Evolutionary conservation across 2,113 vertebrate species (phyloP).

Genomic region (Nycticorax nycticorax): DNA sequence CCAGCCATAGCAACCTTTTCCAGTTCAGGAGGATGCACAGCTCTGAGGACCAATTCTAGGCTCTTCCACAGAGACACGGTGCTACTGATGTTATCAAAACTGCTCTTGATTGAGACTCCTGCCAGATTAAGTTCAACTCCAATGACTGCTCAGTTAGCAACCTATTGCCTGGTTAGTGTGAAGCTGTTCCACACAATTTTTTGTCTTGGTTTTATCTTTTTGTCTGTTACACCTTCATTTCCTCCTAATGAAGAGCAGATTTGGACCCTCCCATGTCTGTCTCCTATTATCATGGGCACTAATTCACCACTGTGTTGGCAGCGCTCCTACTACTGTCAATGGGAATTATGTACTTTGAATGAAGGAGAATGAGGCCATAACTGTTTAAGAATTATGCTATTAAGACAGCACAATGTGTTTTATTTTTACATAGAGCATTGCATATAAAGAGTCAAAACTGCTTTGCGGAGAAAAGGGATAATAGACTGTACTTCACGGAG

Average conservation of each 20-base stretch:
- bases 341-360: slow-evolving; percentile 41
- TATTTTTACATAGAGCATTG: slow-evolving; percentile 30
- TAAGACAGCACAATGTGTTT: slow-evolving; percentile 46
- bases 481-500: slow-evolving; percentile 4
- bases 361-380: slow-evolving; percentile 43
- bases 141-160: background rate
- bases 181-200: background rate
- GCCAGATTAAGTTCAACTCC: background rate
- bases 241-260: background rate
- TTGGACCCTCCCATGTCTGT: background rate
- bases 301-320: slow-evolving; percentile 40
- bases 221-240: background rate
- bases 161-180: background rate
- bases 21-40: background rate
- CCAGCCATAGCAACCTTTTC: background rate
- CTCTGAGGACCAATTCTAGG: background rate
- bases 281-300: slow-evolving; percentile 1
- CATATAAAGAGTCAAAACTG: slow-evolving; percentile 26
- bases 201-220: background rate
- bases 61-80: background rate
- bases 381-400: slow-evolving; percentile 60
- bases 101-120: background rate
- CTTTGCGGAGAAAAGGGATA: slow-evolving; percentile 1
- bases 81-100: background rate
- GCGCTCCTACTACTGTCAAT: slow-evolving; percentile 37